Conservation (phyloP, 2,113 vertebrate genomes). For the Tyto alba region DNA sequence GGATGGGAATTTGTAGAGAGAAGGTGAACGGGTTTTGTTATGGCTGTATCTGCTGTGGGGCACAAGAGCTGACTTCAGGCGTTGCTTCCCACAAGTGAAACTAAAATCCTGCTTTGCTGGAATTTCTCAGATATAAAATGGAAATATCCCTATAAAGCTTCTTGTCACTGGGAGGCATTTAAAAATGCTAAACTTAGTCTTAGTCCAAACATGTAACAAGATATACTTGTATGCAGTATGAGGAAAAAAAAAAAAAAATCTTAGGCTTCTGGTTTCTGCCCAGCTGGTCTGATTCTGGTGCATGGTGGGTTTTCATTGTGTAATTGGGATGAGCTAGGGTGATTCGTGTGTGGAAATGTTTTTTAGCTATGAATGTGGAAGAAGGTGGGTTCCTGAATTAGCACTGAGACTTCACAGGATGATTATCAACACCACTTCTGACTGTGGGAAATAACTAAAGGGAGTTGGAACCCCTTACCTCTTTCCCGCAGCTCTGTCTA, state of each 20-base stretch:
- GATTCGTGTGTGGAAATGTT: background rate
- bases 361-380: background rate
- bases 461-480: background rate
- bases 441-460: background rate
- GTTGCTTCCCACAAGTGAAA: background rate
- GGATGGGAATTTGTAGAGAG: background rate
- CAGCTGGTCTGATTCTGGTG: background rate
- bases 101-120: background rate
- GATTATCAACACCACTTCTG: background rate
- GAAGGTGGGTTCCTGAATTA: background rate
- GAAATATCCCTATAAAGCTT: background rate
- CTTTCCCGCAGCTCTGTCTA: background rate
- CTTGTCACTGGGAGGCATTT: background rate
- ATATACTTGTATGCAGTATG: background rate
- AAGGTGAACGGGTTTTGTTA: background rate
- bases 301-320: fast-evolving
- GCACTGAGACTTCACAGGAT: background rate
- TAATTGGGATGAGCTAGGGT: background rate
- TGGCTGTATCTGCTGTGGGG: background rate
- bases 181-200: background rate
- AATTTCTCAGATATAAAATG: background rate
- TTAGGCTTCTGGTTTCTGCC: background rate
- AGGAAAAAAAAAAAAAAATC: background rate
- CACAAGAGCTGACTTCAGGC: background rate
- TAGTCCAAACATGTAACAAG: background rate